Percentiles rank a stretch among this genome's conserved stretches.
These are phyloP conservation scores for Ornithoptera alexandrae DNA, from an alignment of 2,888 invertebrate genomes.

Conservation along the genomic window DNA sequence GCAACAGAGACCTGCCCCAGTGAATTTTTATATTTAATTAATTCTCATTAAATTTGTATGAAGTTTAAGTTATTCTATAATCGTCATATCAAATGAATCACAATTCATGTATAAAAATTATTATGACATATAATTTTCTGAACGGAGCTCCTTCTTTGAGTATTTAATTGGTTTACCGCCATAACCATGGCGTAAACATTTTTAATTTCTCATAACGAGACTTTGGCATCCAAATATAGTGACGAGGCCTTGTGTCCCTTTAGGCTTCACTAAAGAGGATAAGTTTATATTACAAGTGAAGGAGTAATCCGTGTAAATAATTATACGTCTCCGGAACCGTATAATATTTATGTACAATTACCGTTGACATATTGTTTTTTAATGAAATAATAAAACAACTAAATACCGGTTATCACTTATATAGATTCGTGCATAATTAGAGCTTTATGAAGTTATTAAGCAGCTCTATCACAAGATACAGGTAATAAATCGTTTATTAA, in stretches of 20 bases:
- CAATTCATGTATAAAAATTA: constrained; percentile 4
- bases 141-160: neutral
- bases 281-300: constrained; percentile 8
- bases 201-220: constrained; percentile 15
- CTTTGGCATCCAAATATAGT: constrained; percentile 11
- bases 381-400: constrained; percentile 9
- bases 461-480: neutral
- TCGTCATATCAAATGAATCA: neutral
- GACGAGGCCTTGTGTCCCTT: constrained; percentile 13
- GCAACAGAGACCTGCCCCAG: no score
- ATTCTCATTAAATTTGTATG: no score
- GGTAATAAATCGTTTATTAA: neutral
- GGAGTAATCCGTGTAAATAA: constrained; percentile 18
- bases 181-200: constrained; percentile 1
- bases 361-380: constrained; percentile 12
- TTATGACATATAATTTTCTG: constrained; percentile 11
- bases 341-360: constrained; percentile 18
- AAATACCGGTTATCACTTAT: constrained; percentile 6
- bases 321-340: constrained; percentile 1
- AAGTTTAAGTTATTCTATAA: no score
- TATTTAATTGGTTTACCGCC: constrained; percentile 17
- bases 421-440: neutral
- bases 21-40: no score
- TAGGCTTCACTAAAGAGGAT: constrained; percentile 14
- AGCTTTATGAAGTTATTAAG: neutral